Conservation (phyloP, 2,797 vertebrate species). For the Fundulus diaphanus region DNA sequence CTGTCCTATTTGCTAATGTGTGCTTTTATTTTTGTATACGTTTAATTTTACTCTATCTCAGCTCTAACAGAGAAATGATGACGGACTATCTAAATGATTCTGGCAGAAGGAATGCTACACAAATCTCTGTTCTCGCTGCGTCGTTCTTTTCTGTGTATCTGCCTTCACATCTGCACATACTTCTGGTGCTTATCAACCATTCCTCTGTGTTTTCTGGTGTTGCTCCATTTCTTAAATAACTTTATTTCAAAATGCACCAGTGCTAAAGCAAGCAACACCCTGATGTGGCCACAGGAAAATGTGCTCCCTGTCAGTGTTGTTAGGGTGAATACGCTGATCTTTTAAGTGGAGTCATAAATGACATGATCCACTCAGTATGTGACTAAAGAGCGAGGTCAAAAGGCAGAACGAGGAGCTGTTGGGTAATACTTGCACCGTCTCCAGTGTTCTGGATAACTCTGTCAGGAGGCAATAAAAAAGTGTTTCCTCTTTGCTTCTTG, state of each 20-base stretch:
- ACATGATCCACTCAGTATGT: background rate
- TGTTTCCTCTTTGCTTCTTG: background rate
- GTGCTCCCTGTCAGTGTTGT: background rate
- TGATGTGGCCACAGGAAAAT: background rate
- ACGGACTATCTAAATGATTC: no score
- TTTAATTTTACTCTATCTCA: no score
- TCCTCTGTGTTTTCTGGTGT: background rate
- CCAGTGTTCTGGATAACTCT: background rate
- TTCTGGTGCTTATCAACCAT: background rate
- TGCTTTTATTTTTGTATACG: no score
- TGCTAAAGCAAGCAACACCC: background rate
- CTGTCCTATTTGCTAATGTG: no score
- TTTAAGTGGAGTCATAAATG: constrained; percentile 2
- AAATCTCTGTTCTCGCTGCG: background rate
- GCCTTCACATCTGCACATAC: background rate
- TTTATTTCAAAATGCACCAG: background rate
- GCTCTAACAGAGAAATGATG: no score
- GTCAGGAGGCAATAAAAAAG: background rate
- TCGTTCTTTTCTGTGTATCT: background rate
- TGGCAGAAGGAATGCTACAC: no score
- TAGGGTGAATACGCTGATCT: background rate
- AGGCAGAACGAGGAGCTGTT: background rate
- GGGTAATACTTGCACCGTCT: background rate
- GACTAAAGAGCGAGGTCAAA: background rate
- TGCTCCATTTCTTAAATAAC: background rate